These are phyloP conservation scores for Phalacrocorax aristotelis DNA, from an alignment of 2,113 vertebrate species.

Conservation along the genomic window DNA sequence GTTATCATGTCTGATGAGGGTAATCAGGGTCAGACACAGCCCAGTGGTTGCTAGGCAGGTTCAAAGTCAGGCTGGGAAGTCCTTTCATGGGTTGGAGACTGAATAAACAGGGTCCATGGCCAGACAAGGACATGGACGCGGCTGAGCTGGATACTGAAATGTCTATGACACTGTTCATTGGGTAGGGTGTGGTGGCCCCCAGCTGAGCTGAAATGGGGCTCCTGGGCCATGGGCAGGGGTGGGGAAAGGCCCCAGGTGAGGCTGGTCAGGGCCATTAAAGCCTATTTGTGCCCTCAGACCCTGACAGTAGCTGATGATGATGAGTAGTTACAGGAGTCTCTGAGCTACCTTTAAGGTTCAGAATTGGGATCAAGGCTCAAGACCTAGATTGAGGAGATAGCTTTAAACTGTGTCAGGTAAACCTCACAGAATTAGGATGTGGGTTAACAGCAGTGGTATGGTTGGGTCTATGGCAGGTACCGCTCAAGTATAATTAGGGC, in stretches of 20 bases:
- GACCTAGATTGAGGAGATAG: not conserved
- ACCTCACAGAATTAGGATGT: not conserved
- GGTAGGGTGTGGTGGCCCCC: rapidly evolving
- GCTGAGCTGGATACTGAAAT: not conserved
- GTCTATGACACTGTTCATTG: not conserved
- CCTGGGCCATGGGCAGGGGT: not conserved
- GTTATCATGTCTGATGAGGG: not conserved
- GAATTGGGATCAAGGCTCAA: not conserved
- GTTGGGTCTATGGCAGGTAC: not conserved
- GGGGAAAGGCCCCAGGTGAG: not conserved
- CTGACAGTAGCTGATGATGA: not conserved
- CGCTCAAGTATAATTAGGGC: not conserved
- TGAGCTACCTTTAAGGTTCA: not conserved
- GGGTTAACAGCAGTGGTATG: not conserved
- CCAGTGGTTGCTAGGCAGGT: not conserved
- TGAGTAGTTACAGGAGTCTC: not conserved
- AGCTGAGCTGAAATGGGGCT: not conserved
- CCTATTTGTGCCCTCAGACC: not conserved
- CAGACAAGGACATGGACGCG: not conserved
- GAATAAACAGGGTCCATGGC: not conserved
- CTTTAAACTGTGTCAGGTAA: not conserved
- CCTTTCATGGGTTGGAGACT: not conserved
- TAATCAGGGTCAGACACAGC: not conserved
- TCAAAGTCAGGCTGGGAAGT: not conserved
- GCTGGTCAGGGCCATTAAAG: not conserved